A percentile compares a stretch with the other conserved stretches of the same genome.
Conservation (phyloP, 2,113 vertebrate species). For the Melanerpes aurifrons region DNA sequence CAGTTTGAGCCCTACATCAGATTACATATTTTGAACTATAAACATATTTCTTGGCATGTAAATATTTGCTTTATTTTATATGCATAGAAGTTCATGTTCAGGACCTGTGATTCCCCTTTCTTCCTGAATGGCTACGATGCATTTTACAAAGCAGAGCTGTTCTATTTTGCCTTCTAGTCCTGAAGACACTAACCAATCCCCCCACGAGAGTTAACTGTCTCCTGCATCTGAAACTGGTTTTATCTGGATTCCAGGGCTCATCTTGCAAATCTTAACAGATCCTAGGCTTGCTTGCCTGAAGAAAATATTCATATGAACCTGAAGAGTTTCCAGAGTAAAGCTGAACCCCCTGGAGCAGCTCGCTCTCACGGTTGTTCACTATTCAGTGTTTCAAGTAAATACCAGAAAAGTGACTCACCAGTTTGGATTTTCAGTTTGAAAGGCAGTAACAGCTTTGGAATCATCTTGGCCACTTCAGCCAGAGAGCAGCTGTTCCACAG, state of each 20-base stretch:
- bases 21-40: not conserved
- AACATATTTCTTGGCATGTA: not conserved
- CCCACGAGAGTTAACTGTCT: not conserved
- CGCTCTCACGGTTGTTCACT: not conserved
- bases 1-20: not conserved
- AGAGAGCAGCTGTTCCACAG: not conserved
- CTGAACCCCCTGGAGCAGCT: not conserved
- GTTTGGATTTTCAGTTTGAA: not conserved
- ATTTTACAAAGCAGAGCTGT: not conserved
- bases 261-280: not conserved
- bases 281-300: not conserved
- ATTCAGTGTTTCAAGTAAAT: not conserved
- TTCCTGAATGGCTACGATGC: not conserved
- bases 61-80: not conserved
- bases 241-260: not conserved
- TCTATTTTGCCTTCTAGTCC: not conserved
- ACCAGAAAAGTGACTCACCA: fast-evolving
- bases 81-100: not conserved
- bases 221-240: not conserved
- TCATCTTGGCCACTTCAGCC: not conserved
- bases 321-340: not conserved
- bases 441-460: not conserved
- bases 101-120: not conserved
- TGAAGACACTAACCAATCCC: not conserved
- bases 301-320: not conserved